Evolutionary conservation across 2,888 invertebrate species (phyloP), one percentile per base, ranked within the genome.

Genomic region (Ophraella communa): DNA sequence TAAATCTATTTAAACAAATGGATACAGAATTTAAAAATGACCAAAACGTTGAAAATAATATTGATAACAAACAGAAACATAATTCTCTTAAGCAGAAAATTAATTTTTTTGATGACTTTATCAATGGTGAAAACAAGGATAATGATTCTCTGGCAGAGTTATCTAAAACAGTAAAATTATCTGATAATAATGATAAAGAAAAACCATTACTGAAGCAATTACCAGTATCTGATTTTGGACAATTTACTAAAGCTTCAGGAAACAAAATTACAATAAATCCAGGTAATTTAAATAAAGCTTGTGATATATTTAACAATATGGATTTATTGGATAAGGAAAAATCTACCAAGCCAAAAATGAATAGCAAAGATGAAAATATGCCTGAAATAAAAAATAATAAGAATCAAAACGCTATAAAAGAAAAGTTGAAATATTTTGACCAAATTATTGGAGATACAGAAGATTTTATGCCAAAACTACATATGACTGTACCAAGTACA

Each of bases 241-340:
- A 56, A 39, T 68, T 64, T 44, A 47, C 59, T 3, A 62, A 56
- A 42, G 67, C 62, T 20, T 67, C 62, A 0, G 64, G 64, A 11
- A 66, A 66, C 44, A 18, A 35, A 14, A 53, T 66, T 21, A 8
- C 21, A 42, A 23, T 54, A 44, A 39, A 57, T 3, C n/a, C 54
- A 23, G 18, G 80, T 65, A 75, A 79, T 23, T 69, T 83, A 47
- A 73, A 70, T 4, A 80, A 75, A 71, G 80, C 78, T 24, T 79
- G 69, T 66, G 69, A 74, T 14, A 62, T 80, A 4, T 80, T 81
- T 58, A 65, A 74, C 56, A 72, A 77, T 61, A 65, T 77, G 4
- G 68, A 5, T 14, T n/a, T n/a, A n/a, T n/a, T n/a, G n/a, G n/a
- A 7, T 24, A 14, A 47, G 47, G 10, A 7, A 10, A 3, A 4